A percentile compares a stretch with the other conserved stretches of the same genome.
Conservation (phyloP, 2,888 invertebrate genomes). For the Cryptus viduatorius region DNA sequence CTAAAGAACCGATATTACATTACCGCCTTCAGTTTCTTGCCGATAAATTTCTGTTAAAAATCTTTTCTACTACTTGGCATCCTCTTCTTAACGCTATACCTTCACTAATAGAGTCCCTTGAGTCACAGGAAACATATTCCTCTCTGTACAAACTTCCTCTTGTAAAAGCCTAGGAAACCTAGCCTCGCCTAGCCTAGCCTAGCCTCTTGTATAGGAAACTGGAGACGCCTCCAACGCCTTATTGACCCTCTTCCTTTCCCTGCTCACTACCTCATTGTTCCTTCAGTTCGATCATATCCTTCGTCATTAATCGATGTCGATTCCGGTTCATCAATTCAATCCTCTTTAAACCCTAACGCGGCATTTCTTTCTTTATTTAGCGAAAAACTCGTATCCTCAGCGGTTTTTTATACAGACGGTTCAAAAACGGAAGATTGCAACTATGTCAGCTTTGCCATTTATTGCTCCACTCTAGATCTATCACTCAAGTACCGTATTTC, state of each 20-base stretch:
- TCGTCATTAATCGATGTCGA: not conserved
- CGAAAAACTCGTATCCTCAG: not conserved
- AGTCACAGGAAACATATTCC: not conserved
- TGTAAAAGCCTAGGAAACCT: too few species aligned
- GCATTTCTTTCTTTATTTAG: not conserved
- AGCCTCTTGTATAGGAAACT: too few species aligned
- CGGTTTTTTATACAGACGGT: constrained; percentile 18
- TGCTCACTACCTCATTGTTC: not conserved
- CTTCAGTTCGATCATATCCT: not conserved
- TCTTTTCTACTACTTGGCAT: not conserved
- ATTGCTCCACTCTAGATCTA: not conserved
- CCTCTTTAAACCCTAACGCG: not conserved
- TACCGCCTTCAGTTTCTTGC: not conserved
- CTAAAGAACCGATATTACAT: too few species aligned
- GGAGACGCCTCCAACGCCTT: not conserved
- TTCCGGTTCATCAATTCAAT: not conserved
- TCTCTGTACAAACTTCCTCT: not conserved
- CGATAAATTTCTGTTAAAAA: not conserved
- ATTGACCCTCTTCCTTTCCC: not conserved
- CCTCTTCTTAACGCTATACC: not conserved
- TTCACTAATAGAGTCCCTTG: not conserved
- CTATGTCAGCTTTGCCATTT: constrained; percentile 9
- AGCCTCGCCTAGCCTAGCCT: too few species aligned
- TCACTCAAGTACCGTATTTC: not conserved
- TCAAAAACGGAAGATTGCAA: not conserved